Evolutionary conservation across 1,140 invertebrate species (phyloP).

Genomic region (Cheumatopsyche charites): DNA sequence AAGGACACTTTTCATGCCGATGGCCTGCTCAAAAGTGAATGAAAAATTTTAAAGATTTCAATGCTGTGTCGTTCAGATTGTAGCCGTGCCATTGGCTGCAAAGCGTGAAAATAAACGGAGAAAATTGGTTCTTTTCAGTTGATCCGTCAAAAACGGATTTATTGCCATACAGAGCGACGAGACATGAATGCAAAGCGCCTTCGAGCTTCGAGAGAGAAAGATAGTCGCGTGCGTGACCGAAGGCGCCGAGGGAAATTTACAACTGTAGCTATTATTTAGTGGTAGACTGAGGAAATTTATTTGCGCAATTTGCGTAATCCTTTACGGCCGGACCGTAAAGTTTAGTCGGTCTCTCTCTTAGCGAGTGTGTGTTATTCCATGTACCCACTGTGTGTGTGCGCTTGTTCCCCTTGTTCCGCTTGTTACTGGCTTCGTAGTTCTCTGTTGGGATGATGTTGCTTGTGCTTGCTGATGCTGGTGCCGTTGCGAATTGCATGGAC

Average conservation of each 20-base stretch:
- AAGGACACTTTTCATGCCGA: no score
- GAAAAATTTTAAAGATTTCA: no score
- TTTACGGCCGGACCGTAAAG: conserved; percentile 11
- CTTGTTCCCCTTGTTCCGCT: neutral
- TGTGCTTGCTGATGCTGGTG: neutral
- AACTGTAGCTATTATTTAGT: conserved; percentile 30
- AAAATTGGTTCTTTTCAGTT: conserved; percentile 11
- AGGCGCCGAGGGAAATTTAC: conserved; percentile 26
- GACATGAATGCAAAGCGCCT: neutral
- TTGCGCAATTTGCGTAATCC: conserved; percentile 31
- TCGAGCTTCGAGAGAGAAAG: no score
- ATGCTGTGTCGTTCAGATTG: no score
- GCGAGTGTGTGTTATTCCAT: no score
- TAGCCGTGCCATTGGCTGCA: no score
- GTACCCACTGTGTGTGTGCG: no score
- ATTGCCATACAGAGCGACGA: neutral
- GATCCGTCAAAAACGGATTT: neutral
- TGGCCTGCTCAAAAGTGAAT: no score
- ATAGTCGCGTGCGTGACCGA: conserved; percentile 21
- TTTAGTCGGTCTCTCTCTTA: neutral
- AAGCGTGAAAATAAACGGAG: neutral
- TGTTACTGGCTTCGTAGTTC: neutral
- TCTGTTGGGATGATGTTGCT: no score
- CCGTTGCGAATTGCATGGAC: neutral
- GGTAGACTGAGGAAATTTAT: conserved; percentile 27